Evolutionary conservation across 2,797 vertebrate genomes (phyloP).

Genomic region (Synaphobranchus kaupii): DNA sequence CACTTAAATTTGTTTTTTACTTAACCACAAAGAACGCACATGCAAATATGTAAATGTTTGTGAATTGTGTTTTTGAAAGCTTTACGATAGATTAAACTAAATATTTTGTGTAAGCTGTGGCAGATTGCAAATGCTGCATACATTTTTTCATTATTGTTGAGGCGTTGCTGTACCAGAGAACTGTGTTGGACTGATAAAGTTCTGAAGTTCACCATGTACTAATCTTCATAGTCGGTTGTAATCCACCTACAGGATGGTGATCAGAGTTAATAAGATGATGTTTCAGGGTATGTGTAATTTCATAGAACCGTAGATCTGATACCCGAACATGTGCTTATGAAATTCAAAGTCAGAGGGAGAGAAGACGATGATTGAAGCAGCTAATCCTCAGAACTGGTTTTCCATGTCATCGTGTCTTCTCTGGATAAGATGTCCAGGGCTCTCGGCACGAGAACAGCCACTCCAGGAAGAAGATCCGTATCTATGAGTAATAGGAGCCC

Average conservation of each 20-base stretch:
- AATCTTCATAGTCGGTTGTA: background rate
- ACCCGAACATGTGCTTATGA: constrained; percentile 18
- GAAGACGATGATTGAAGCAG: background rate
- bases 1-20: background rate
- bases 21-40: background rate
- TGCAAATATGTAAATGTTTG: background rate
- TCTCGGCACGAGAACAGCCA: background rate
- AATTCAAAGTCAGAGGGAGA: constrained; percentile 33
- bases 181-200: background rate
- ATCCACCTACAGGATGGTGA: background rate
- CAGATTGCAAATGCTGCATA: background rate
- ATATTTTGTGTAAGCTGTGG: background rate
- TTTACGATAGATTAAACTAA: background rate
- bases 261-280: constrained; percentile 1
- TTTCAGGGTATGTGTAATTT: background rate
- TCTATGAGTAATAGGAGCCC: constrained; percentile 48
- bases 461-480: constrained; percentile 32
- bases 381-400: background rate
- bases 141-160: background rate
- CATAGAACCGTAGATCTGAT: background rate
- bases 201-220: background rate
- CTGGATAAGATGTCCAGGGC: background rate
- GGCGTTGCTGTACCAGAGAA: background rate
- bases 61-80: background rate
- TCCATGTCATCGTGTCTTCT: background rate